phyloP scores from a whole-genome alignment of 2,113 vertebrate genomes.

The Esox niger region DNA sequence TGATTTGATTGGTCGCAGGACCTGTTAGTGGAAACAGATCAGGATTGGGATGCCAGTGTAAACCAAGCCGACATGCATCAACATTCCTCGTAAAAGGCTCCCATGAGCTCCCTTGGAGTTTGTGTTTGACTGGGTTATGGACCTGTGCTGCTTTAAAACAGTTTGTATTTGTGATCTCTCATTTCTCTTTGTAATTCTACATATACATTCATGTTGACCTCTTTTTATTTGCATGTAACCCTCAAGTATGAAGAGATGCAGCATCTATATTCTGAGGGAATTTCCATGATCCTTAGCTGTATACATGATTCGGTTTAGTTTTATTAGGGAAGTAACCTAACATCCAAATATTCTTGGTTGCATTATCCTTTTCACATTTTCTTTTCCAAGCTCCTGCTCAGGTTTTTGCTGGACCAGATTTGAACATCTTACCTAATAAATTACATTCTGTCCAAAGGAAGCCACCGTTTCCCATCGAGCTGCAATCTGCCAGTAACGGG shows the following conservation, averaged over 20 bases:
- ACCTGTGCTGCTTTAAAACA: background rate
- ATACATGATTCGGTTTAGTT: too few relatives aligned
- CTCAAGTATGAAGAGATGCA: background rate
- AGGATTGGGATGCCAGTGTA: too few relatives aligned
- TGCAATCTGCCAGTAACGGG: constrained; percentile 4
- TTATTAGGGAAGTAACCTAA: too few relatives aligned
- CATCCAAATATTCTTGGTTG: too few relatives aligned
- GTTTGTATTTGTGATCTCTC: background rate
- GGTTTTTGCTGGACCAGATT: background rate
- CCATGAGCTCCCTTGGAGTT: background rate
- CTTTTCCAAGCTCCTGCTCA: background rate
- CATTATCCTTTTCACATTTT: background rate
- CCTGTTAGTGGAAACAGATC: too few relatives aligned
- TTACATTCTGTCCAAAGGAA: background rate
- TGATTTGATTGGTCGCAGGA: too few relatives aligned
- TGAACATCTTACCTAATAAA: background rate
- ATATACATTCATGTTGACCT: background rate
- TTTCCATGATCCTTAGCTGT: too few relatives aligned
- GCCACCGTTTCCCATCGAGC: background rate
- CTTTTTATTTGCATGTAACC: background rate
- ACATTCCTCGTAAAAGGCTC: too few relatives aligned
- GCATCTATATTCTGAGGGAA: too few relatives aligned
- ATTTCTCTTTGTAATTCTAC: background rate
- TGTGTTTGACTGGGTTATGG: too few relatives aligned
- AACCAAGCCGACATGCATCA: too few relatives aligned